A percentile compares a stretch with the other conserved stretches of the same genome.
phyloP scores from a whole-genome alignment of 2,113 vertebrate species.

The Heptranchias perlo region DNA sequence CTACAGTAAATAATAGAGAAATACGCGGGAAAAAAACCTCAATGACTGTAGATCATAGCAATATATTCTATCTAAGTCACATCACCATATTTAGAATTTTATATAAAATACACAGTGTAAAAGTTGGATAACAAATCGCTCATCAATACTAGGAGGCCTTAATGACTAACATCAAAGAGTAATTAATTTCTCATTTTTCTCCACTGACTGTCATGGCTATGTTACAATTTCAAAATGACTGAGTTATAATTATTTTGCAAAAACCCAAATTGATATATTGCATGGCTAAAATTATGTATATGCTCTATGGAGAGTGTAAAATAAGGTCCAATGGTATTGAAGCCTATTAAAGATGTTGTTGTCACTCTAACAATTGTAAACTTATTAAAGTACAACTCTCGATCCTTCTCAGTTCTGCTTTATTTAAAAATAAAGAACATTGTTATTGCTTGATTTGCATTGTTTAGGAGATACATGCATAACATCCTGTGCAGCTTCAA shows the following conservation, averaged over 20 bases:
- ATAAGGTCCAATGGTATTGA: too few relatives aligned
- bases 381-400: too few relatives aligned
- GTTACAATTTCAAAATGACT: neutral
- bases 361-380: too few relatives aligned
- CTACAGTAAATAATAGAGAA: neutral
- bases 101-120: neutral
- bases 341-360: too few relatives aligned
- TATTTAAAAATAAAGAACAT: too few relatives aligned
- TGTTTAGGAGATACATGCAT: too few relatives aligned
- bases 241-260: neutral
- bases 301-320: too few relatives aligned
- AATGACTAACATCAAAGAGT: neutral
- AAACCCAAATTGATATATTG: too few relatives aligned
- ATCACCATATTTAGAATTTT: neutral
- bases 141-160: neutral
- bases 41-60: neutral
- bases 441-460: too few relatives aligned
- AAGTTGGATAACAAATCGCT: neutral
- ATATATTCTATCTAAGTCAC: neutral
- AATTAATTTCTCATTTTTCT: neutral
- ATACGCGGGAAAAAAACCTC: neutral
- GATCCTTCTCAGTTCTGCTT: too few relatives aligned
- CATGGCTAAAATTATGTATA: too few relatives aligned
- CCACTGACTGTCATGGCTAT: neutral
- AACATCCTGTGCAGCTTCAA: too few relatives aligned